Evolutionary conservation across 2,888 invertebrate genomes (phyloP), one percentile per base, ranked within the genome.

Genomic region (Rhimphoctona megacephalus): DNA sequence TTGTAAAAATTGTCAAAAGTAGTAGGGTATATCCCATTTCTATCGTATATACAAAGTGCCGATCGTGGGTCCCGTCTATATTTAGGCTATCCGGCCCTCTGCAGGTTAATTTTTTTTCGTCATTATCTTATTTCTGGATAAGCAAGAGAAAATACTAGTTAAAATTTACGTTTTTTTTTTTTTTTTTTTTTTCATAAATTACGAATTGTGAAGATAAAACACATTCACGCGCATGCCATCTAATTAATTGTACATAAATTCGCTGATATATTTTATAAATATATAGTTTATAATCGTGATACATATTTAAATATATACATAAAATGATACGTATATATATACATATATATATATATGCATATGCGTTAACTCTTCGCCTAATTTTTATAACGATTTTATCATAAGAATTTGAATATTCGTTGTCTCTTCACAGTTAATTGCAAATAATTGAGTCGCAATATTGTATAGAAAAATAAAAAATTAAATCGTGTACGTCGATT

Each of bases 161-260:
- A 54, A 70, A 79, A 66, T 85, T 43, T 19, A 52, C 74, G 61
- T 76, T 70, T 6, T 66, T n/a, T n/a, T n/a, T n/a, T n/a, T 11
- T 64, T 43, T 67, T n/a, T n/a, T n/a, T n/a, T 11, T 64, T 43
- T 67, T 81, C 46, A 43, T 69, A 46, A 22, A 64, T 11, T 73
- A 70, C 76, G 66, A 85, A 61, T 72, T 76, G 70, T 83, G 25
- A 74, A 19, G 74, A 64, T 52, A 52, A 69, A 74, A 54, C 74
- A 78, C 67, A 74, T 82, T 72, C 54, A 83, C 85, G 85, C 80
- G 83, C 86, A 86, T 86, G 86, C 86, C 86, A 86, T 86, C 83
- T 57, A 61, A 81, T 61, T 83, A 70, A 72, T 83, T 86, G 86
- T 86, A 86, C 72, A 86, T 83, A 86, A 33, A 76, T 72, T 77